Percentiles rank a stretch among this genome's conserved stretches.
These are phyloP conservation scores for Romanogobio albipinnatus DNA, from an alignment of 2,113 vertebrate genomes.

Conservation along the genomic window DNA sequence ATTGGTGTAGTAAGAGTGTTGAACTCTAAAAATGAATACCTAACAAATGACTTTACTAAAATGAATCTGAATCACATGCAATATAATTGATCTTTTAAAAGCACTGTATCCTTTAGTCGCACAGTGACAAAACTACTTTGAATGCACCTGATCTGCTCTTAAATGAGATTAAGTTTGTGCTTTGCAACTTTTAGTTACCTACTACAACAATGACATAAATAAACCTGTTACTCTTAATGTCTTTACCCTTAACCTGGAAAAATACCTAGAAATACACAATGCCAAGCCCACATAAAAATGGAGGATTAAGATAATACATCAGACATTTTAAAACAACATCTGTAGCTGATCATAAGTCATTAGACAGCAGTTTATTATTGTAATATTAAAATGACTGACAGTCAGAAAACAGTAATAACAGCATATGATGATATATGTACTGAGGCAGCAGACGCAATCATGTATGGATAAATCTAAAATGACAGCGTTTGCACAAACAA, in stretches of 20 bases:
- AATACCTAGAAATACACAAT: background rate
- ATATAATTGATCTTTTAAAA: background rate
- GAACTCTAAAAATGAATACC: too few species aligned
- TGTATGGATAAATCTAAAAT: constrained; percentile 1
- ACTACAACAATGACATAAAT: background rate
- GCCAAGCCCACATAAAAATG: background rate
- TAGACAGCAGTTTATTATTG: constrained; percentile 5
- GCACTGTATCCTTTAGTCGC: background rate
- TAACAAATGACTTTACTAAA: background rate
- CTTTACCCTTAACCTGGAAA: background rate
- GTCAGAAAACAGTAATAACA: background rate
- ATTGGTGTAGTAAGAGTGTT: too few species aligned
- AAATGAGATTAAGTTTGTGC: background rate
- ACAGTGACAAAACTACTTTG: background rate
- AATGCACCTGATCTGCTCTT: background rate
- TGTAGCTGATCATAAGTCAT: constrained; percentile 7
- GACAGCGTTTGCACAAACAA: constrained; percentile 20
- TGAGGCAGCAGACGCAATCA: background rate
- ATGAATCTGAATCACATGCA: background rate
- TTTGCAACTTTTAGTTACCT: background rate
- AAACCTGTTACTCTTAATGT: background rate
- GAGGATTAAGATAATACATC: background rate
- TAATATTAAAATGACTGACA: constrained; percentile 34
- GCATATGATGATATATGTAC: background rate
- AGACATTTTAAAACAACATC: background rate